Evolutionary conservation across 2,113 vertebrate genomes (phyloP).

Genomic region (Ophiodon elongatus): DNA sequence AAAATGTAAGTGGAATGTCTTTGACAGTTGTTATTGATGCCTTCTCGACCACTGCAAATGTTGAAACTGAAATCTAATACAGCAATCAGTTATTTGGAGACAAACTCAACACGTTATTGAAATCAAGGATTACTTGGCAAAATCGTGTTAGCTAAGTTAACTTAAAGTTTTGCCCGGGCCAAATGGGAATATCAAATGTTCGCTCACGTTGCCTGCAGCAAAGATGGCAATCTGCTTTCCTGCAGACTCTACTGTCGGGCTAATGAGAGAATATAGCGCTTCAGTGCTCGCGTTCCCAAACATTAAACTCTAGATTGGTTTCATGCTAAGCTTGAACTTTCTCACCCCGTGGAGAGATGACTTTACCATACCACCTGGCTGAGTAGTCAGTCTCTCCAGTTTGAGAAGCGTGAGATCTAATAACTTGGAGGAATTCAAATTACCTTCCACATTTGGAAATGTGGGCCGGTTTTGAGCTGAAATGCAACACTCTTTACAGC

Average conservation of each 20-base stretch:
- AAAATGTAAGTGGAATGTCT: constrained; percentile 35
- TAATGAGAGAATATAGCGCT: constrained; percentile 66
- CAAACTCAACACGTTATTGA: constrained; percentile 51
- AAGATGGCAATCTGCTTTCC: constrained; percentile 66
- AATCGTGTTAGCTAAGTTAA: constrained; percentile 66
- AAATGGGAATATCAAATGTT: constrained; percentile 70
- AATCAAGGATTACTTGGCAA: constrained; percentile 70
- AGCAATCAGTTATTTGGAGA: constrained; percentile 47
- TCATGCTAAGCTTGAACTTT: constrained; percentile 67
- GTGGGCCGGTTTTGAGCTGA: constrained; percentile 7
- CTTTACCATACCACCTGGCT: constrained; percentile 68
- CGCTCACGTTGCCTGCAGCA: constrained; percentile 55
- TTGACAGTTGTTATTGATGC: constrained; percentile 48
- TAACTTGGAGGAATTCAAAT: constrained; percentile 51
- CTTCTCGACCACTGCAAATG: constrained; percentile 39
- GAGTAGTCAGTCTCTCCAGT: constrained; percentile 26
- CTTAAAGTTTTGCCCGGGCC: constrained; percentile 46
- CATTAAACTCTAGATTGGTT: constrained; percentile 59
- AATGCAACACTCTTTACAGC: neutral
- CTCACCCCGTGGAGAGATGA: constrained; percentile 66
- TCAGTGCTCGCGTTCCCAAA: constrained; percentile 48
- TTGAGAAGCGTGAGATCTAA: constrained; percentile 67
- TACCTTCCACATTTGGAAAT: constrained; percentile 33
- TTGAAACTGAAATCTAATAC: constrained; percentile 50
- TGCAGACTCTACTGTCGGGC: constrained; percentile 49